Conservation (phyloP, 2,797 vertebrate genomes). For the Pteropus rufus region DNA sequence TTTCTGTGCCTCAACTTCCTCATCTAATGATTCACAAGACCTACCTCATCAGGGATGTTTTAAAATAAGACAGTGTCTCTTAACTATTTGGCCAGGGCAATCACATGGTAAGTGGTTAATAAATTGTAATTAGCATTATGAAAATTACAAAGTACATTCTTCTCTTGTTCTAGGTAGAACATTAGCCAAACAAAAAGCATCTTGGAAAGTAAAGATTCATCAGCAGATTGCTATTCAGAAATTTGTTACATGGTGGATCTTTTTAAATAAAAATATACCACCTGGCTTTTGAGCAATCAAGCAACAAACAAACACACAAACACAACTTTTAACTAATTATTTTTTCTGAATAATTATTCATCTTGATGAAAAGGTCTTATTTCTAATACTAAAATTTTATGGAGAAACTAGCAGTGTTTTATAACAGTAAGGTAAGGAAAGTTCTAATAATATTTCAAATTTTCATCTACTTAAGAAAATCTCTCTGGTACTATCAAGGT, state of each 20-base stretch:
- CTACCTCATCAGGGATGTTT: neutral
- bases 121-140: neutral
- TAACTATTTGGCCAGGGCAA: neutral
- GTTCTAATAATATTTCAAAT: neutral
- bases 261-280: slow-evolving; percentile 16
- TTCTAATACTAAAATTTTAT: neutral
- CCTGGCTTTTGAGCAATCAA: neutral
- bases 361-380: neutral
- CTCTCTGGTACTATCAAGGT: neutral
- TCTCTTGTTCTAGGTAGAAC: neutral
- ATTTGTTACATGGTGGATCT: neutral
- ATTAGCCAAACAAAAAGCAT: neutral
- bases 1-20: neutral
- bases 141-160: slow-evolving; percentile 6
- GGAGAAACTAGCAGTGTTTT: neutral
- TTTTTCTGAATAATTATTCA: neutral
- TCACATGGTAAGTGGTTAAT: neutral
- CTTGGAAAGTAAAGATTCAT: neutral
- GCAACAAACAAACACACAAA: neutral
- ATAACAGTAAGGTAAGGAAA: neutral
- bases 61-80: neutral
- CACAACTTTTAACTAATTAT: neutral
- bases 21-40: neutral
- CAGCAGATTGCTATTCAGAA: neutral
- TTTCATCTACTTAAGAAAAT: neutral